A percentile compares a stretch with the other conserved stretches of the same genome.
These are phyloP conservation scores for Dendrophyllia cribrosa DNA, from an alignment of 64 coral and sea anemone species.

Conservation along the genomic window DNA sequence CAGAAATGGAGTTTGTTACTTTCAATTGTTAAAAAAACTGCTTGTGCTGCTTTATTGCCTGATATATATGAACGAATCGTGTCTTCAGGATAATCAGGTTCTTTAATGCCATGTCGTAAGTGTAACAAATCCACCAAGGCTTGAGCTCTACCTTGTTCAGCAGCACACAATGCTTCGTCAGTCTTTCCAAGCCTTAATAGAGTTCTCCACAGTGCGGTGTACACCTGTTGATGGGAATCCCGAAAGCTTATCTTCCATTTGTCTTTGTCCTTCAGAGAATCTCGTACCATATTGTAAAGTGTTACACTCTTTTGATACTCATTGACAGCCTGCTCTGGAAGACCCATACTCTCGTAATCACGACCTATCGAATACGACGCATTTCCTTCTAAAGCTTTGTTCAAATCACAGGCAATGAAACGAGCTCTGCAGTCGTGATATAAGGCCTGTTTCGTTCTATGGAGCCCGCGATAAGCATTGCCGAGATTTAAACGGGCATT, in stretches of 20 bases:
- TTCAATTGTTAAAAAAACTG: not conserved
- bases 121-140: not conserved
- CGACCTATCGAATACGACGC: not conserved
- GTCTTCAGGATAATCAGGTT: not conserved
- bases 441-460: too few relatives aligned
- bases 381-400: not conserved
- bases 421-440: too few relatives aligned
- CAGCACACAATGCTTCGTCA: constrained; percentile 13
- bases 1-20: not conserved
- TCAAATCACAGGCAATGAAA: too few relatives aligned
- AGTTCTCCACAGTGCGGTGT: constrained; percentile 14
- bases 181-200: not conserved
- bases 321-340: not conserved
- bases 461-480: too few relatives aligned
- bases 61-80: not conserved
- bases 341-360: not conserved
- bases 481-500: too few relatives aligned
- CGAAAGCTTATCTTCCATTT: not conserved
- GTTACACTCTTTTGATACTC: not conserved
- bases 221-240: not conserved
- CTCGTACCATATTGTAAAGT: not conserved
- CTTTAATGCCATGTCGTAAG: not conserved
- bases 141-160: not conserved
- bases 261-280: not conserved
- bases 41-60: not conserved